A percentile compares a stretch with the other conserved stretches of the same genome.
Conservation (phyloP, 2,888 invertebrate species). For the Syrista parreyssii region DNA sequence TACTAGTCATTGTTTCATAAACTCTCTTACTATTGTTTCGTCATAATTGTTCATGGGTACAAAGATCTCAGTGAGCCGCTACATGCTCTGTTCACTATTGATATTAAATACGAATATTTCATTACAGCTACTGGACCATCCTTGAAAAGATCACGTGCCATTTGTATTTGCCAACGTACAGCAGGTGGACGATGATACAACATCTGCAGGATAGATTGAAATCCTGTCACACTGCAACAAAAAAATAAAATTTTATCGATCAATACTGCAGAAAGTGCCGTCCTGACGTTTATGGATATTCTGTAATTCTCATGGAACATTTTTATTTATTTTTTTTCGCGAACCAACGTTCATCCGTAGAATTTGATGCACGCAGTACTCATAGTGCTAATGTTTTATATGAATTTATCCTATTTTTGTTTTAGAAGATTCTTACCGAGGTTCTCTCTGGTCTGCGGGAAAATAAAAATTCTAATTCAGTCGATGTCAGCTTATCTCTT, state of each 20-base stretch:
- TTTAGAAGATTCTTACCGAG: not conserved
- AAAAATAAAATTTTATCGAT: not conserved
- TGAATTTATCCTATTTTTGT: too few relatives aligned
- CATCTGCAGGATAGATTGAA: not conserved
- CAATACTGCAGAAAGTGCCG: not conserved
- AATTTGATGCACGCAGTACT: too few relatives aligned
- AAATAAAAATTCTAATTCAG: not conserved
- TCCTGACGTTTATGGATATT: not conserved
- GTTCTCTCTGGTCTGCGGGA: not conserved
- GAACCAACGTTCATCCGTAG: too few relatives aligned
- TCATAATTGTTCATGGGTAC: not conserved
- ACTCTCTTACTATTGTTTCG: not conserved
- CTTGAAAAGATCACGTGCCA: not conserved
- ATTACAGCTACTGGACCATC: not conserved
- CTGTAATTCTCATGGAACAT: not conserved
- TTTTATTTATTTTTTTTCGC: not conserved
- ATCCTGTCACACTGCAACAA: not conserved
- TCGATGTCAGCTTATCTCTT: not conserved
- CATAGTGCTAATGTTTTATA: too few relatives aligned
- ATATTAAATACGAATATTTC: not conserved
- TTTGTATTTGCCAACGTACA: not conserved
- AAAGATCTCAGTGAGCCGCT: not conserved
- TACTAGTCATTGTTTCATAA: not conserved
- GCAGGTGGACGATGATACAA: too few relatives aligned
- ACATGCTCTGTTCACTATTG: not conserved